phyloP scores from a whole-genome alignment of 2,888 invertebrate species.

The Platycnemis pennipes region DNA sequence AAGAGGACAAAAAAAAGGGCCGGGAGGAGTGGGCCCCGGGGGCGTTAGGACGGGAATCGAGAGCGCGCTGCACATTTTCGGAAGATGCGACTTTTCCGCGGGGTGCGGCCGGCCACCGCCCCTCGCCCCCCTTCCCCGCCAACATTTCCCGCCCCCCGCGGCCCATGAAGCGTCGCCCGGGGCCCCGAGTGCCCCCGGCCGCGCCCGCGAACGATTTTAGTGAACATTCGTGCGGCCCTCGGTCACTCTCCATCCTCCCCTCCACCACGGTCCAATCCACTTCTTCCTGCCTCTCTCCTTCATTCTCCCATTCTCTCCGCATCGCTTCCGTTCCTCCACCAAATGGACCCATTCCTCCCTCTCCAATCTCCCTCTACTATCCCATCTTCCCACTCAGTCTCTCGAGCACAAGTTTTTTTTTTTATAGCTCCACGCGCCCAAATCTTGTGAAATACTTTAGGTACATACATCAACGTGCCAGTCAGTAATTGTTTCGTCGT shows the following conservation, averaged over 20 bases:
- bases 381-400: too few species aligned
- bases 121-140: not conserved
- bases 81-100: not conserved
- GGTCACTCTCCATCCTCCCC: constrained; percentile 62
- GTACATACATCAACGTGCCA: too few species aligned
- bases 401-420: too few species aligned
- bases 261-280: constrained; percentile 61
- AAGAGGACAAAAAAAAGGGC: too few species aligned
- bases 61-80: not conserved
- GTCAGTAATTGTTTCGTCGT: too few species aligned
- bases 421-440: too few species aligned
- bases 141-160: not conserved
- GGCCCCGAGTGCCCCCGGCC: not conserved
- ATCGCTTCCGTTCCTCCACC: constrained; percentile 71
- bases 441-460: too few species aligned
- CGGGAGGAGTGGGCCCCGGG: too few species aligned
- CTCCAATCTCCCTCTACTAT: too few species aligned
- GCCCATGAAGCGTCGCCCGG: not conserved
- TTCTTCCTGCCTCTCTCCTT: constrained; percentile 57
- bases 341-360: too few species aligned
- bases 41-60: not conserved
- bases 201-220: not conserved
- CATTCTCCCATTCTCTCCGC: constrained; percentile 70
- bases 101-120: not conserved
- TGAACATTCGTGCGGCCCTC: constrained; percentile 17